These are phyloP conservation scores for Nebria ingens DNA, from an alignment of 1,140 invertebrate genomes.

Conservation along the genomic window DNA sequence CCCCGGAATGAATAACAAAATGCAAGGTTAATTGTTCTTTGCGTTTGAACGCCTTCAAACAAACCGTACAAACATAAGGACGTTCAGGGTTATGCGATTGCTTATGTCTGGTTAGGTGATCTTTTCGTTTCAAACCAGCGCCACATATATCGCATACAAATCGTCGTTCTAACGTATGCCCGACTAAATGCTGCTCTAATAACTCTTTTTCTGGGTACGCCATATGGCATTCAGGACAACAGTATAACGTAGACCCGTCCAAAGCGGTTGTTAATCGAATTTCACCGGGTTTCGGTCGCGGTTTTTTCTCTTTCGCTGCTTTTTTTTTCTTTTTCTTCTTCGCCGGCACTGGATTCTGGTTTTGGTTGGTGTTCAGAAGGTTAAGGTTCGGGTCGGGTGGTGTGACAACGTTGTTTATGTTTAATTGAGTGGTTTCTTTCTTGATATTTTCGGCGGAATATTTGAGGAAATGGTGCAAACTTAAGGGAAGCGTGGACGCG, in stretches of 20 bases:
- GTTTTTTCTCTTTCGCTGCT: constrained; percentile 65
- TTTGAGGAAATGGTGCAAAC: constrained; percentile 73
- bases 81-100: constrained; percentile 71
- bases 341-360: constrained; percentile 29
- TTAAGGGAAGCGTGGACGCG: constrained; percentile 61
- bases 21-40: constrained; percentile 76
- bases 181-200: constrained; percentile 68
- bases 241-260: constrained; percentile 71
- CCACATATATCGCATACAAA: constrained; percentile 82
- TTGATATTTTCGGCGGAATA: constrained; percentile 70
- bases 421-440: constrained; percentile 43
- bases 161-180: constrained; percentile 66
- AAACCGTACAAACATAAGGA: constrained; percentile 72
- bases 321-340: constrained; percentile 81
- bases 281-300: constrained; percentile 68
- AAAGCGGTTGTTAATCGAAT: constrained; percentile 69
- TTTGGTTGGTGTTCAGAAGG: constrained; percentile 18
- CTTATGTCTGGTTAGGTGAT: constrained; percentile 70
- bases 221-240: constrained; percentile 79
- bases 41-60: constrained; percentile 73
- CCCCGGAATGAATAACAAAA: constrained; percentile 75
- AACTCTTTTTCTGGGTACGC: constrained; percentile 71
- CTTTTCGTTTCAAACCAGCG: constrained; percentile 70
- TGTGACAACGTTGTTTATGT: constrained; percentile 31
- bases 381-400: constrained; percentile 21